Evolutionary conservation across 2,888 invertebrate species (phyloP), one percentile per base, ranked within the genome.

Genomic region (Cyrtodaria siliqua): DNA sequence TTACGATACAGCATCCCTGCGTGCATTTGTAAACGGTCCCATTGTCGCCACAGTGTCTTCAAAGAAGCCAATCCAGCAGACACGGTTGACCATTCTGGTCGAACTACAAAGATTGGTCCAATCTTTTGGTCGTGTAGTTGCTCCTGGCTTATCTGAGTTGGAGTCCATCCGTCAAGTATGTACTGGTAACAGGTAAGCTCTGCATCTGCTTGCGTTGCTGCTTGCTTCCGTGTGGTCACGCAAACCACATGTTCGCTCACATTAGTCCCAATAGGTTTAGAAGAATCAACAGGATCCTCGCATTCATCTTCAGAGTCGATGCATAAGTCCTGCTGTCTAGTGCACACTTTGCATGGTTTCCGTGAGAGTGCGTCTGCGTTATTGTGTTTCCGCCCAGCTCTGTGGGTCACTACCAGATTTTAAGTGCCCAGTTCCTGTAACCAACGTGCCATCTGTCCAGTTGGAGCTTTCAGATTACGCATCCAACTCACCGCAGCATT

Each of bases 401-500:
- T 16, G 26, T 67, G 67, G 2, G n/a, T 24, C 2, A 57, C 67
- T 9, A 18, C 29, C 3, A 67, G 44, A 29, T 67, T 57, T 29
- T 67, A 67, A 16, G 67, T 67, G 18, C 33, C 27, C 29, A 67
- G 38, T 29, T 56, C 67, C 33, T 67, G 44, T 14, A 61, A 53
- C 79, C 72, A 76, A 29, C 67, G 26, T 12, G 73, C 69, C 12
- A 68, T 52, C n/a, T 80, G 77, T 1, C 67, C 79, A 16, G 64
- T 72, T 2, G 75, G 66, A 8, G 23, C 68, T 62, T 75, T 75
- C 33, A 79, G 55, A 44, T 56, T 72, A 8, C 40, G 18, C 63
- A 80, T 68, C 76, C 80, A 77, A 44, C 62, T 68, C 0, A 81
- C 61, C 14, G 76, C 62, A 16, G 67, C 6, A 63, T 77, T 71